These are phyloP conservation scores for Mus minutoides DNA, from an alignment of 2,797 vertebrate genomes.

Conservation along the genomic window DNA sequence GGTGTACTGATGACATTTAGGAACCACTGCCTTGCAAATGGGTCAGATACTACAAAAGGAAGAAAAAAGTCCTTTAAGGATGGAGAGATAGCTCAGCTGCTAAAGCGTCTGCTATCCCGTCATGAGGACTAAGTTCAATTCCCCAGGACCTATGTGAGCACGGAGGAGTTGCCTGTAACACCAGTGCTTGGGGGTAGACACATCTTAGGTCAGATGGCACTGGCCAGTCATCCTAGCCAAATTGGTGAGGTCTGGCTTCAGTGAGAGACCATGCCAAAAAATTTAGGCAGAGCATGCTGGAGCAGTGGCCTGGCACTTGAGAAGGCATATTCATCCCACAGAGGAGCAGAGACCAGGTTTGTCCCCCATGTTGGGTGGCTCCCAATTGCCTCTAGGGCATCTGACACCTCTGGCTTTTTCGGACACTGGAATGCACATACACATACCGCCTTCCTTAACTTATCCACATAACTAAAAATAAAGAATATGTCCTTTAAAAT, in stretches of 20 bases:
- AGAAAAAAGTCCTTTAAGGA: background rate
- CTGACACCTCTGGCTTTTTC: background rate
- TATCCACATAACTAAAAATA: background rate
- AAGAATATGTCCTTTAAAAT: background rate
- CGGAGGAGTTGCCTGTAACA: background rate
- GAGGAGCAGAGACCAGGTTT: background rate
- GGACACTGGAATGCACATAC: no score
- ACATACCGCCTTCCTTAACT: background rate
- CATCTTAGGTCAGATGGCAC: background rate
- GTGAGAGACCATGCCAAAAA: background rate
- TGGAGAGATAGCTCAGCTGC: background rate
- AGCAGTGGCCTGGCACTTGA: background rate
- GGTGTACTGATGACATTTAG: conserved; percentile 9
- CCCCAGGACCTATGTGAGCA: background rate
- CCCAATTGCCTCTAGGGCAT: background rate
- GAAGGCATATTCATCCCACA: background rate
- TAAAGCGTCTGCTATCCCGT: background rate
- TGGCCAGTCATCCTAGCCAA: background rate
- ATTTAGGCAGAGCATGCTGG: background rate
- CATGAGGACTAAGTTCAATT: background rate
- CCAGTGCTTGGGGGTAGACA: background rate
- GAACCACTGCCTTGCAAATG: conserved; percentile 21
- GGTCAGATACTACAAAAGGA: conserved; percentile 19
- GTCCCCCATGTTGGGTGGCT: background rate
- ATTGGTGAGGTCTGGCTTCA: background rate